Percentiles rank a stretch among this genome's conserved stretches.
Conservation (phyloP, 2,113 vertebrate genomes). For the Diphyllodes magnificus region DNA sequence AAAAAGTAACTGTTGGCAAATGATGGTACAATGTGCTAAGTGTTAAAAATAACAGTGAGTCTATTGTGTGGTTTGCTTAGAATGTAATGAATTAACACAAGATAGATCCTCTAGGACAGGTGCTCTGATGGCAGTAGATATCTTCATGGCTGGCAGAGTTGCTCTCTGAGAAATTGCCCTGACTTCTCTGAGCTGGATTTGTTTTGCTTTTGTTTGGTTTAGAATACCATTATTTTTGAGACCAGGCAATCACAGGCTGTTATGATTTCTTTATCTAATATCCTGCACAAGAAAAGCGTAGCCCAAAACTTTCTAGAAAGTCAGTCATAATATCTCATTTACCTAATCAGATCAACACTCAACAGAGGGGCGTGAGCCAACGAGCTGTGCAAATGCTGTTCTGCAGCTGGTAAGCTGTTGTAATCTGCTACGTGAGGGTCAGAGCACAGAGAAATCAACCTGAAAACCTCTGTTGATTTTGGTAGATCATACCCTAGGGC, state of each 20-base stretch:
- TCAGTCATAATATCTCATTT: not conserved
- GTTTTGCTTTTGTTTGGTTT: not conserved
- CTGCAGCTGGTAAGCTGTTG: not conserved
- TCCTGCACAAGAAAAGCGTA: not conserved
- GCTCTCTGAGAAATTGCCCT: not conserved
- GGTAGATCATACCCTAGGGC: not conserved
- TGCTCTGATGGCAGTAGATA: not conserved
- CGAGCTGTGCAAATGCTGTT: not conserved
- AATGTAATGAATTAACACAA: conserved; percentile 21
- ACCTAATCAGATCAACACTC: not conserved
- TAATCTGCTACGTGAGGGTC: not conserved
- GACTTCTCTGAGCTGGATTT: not conserved
- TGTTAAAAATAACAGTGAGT: not conserved
- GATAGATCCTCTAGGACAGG: not conserved
- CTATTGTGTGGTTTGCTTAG: not conserved
- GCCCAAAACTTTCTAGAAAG: not conserved
- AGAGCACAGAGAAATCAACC: not conserved
- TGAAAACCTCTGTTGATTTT: not conserved
- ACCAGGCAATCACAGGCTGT: not conserved
- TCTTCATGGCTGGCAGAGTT: not conserved
- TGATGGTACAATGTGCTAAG: not conserved
- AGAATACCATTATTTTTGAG: not conserved
- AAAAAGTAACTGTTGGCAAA: conserved; percentile 40
- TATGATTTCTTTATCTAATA: not conserved
- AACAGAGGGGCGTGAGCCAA: not conserved